Evolutionary conservation across 2,113 vertebrate species (phyloP).

Genomic region (Gymnarchus niloticus): DNA sequence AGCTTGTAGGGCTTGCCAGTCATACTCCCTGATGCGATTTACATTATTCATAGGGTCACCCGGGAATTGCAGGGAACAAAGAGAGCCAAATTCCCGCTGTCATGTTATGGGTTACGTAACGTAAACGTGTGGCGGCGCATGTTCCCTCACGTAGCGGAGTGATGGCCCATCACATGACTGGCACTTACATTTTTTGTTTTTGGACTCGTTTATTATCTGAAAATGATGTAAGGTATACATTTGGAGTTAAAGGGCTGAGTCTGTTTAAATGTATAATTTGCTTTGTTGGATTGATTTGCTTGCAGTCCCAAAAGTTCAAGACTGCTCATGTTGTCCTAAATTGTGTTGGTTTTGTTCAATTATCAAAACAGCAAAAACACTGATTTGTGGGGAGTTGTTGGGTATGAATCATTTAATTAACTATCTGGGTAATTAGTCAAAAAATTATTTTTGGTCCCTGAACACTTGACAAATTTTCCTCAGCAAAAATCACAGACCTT

Average conservation of each 20-base stretch:
- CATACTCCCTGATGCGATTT: neutral
- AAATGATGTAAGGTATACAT: neutral
- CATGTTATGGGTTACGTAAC: neutral
- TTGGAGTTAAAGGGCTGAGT: neutral
- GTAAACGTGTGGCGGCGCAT: neutral
- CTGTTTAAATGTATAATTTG: neutral
- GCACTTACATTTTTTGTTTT: neutral
- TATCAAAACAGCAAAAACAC: neutral
- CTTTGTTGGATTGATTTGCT: neutral
- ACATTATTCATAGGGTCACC: slow-evolving; percentile 12
- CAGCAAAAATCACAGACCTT: neutral
- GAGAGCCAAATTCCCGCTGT: neutral
- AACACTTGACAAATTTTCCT: neutral
- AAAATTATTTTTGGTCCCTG: neutral
- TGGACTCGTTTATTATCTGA: neutral
- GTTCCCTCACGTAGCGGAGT: neutral
- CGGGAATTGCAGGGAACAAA: neutral
- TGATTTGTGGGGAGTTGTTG: neutral
- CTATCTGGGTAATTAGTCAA: slow-evolving; percentile 4
- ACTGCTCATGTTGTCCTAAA: neutral
- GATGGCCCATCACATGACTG: neutral
- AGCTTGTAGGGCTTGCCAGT: neutral
- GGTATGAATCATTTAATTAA: neutral
- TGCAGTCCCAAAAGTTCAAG: neutral
- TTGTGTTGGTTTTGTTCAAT: neutral